A percentile compares a stretch with the other conserved stretches of the same genome.
Conservation (phyloP, 2,113 vertebrate species). For the Ictalurus punctatus region DNA sequence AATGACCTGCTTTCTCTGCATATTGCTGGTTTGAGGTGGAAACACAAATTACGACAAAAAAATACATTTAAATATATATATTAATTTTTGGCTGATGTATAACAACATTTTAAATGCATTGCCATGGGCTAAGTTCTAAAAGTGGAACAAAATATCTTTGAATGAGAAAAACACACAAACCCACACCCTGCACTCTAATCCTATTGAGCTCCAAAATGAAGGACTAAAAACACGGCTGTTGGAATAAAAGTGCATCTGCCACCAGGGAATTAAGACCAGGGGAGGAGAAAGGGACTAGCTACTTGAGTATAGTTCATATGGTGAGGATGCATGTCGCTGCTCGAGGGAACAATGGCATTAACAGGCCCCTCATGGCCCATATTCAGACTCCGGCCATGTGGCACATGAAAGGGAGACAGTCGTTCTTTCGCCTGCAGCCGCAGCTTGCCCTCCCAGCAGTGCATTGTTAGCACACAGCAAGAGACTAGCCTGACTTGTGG, state of each 20-base stretch:
- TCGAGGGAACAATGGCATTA: slow-evolving; percentile 79
- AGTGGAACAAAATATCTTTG: slow-evolving; percentile 43
- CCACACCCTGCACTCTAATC: slow-evolving; percentile 70
- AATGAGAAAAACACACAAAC: slow-evolving; percentile 66
- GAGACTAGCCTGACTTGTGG: slow-evolving; percentile 77
- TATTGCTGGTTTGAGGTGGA: background rate
- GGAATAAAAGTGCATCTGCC: slow-evolving; percentile 82
- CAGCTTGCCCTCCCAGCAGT: slow-evolving; percentile 70
- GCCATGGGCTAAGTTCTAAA: slow-evolving; percentile 1
- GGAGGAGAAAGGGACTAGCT: slow-evolving; percentile 75
- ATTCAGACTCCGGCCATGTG: slow-evolving; percentile 82
- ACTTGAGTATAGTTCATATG: slow-evolving; percentile 81
- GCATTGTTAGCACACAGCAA: slow-evolving; percentile 85
- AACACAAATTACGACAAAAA: background rate
- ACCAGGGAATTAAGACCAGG: slow-evolving; percentile 61
- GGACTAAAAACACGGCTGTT: slow-evolving; percentile 61
- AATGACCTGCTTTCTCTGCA: background rate
- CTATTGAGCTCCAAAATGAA: slow-evolving; percentile 62
- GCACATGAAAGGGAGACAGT: slow-evolving; percentile 79
- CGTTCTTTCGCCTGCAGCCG: slow-evolving; percentile 55
- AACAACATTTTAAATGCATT: background rate
- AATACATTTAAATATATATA: background rate
- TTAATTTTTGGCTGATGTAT: background rate
- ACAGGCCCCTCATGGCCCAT: slow-evolving; percentile 80
- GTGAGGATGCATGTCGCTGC: slow-evolving; percentile 71